Evolutionary conservation across 2,888 invertebrate genomes (phyloP).

Genomic region (Dasysyrphus albostriatus): DNA sequence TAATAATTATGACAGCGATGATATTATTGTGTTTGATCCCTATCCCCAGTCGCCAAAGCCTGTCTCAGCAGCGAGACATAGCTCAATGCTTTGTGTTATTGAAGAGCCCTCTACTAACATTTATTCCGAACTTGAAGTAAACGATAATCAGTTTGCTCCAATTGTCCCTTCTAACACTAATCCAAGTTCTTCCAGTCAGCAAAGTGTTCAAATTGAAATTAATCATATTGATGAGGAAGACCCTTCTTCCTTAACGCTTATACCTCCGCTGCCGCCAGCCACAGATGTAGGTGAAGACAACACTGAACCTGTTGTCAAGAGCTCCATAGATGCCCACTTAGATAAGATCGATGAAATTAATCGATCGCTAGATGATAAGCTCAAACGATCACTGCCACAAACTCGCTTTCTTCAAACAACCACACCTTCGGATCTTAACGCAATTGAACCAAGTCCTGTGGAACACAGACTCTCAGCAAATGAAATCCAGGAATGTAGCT

Average conservation of each 20-base stretch:
- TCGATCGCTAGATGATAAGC: constrained; percentile 81
- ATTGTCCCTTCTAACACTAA: constrained; percentile 74
- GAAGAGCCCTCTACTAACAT: constrained; percentile 81
- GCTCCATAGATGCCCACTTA: constrained; percentile 82
- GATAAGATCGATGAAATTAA: constrained; percentile 83
- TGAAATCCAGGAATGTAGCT: constrained; percentile 74
- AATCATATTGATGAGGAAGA: constrained; percentile 76
- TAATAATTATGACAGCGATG: constrained; percentile 78
- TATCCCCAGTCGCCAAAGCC: constrained; percentile 77
- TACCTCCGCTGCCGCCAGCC: constrained; percentile 23
- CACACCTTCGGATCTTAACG: constrained; percentile 78
- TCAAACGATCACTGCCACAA: constrained; percentile 79
- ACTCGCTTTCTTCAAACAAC: constrained; percentile 60
- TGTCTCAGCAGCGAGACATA: constrained; percentile 77
- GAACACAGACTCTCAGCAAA: constrained; percentile 65
- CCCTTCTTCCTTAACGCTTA: constrained; percentile 17
- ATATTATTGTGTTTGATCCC: constrained; percentile 78
- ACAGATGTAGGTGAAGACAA: constrained; percentile 41
- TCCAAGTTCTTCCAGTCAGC: constrained; percentile 62
- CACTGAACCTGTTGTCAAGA: constrained; percentile 77
- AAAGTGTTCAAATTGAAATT: constrained; percentile 79
- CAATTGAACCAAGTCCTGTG: constrained; percentile 78
- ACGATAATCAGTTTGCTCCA: constrained; percentile 70
- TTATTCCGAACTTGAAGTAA: constrained; percentile 81
- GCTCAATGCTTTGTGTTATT: constrained; percentile 81